Evolutionary conservation across 2,113 vertebrate genomes (phyloP), one percentile per base, ranked within the genome.

Genomic region (Coregonus clupeaformis): DNA sequence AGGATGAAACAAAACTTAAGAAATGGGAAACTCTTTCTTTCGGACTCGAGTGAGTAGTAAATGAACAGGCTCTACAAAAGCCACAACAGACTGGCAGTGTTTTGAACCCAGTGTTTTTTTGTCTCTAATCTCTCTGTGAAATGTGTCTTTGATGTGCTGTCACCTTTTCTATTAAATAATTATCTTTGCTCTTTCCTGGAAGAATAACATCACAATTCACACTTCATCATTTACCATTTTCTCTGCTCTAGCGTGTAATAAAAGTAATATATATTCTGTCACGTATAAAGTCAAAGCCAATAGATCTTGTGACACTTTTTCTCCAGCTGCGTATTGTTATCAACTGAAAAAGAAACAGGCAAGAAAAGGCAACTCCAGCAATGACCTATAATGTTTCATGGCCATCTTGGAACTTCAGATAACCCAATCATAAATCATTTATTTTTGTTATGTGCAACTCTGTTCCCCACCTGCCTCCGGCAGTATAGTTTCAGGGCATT

Each of bases 61-160:
- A 84, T 83, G 84, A 84, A 42, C 36, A 42, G 36, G 36, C 36
- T 42, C 36, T 42, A 42, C 36, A 42, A 42, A 42, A 74, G 70
- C 63, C 49, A 52, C 55, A 57, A 71, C 52, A 65, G 78, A 77
- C 55, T 86, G 81, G 75, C 78, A 81, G 77, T 68, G 80, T 90
- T 91, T 76, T 92, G 90, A 91, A 91, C 85, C 85, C 68, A 25
- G 63, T 62, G 76, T 84, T 87, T 84, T 1, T 11, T 3, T 91
- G 91, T 89, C 82, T 91, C 88, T 90, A 86, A 87, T 91, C 89
- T 90, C 70, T 84, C 81, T 84, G 83, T 86, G 85, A 89, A 75
- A 89, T 83, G 80, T 83, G 71, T 70, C 90, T 93, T 93, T 93
- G 83, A 92, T 91, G 89, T 82, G 68, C 79, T 86, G 83, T 89